phyloP scores from a whole-genome alignment of 1,140 invertebrate genomes.

The Micrasema minimum region DNA sequence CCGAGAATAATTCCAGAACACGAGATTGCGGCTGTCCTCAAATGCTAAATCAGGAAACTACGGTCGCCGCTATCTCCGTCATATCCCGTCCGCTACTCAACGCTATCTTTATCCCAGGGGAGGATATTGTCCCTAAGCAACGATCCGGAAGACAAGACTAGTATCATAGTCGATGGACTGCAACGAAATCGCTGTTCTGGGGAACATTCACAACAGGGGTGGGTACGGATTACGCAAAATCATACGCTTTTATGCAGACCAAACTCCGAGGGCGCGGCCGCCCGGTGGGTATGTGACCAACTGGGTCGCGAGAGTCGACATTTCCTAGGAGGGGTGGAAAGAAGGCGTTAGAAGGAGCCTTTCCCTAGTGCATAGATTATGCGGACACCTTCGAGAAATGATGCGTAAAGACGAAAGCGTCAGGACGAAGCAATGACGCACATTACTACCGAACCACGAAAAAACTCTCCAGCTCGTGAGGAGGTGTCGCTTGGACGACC shows the following conservation, averaged over 20 bases:
- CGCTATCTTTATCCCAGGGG: not conserved
- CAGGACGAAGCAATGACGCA: slow-evolving; percentile 9
- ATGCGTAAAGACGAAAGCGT: not conserved
- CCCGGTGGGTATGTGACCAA: not conserved
- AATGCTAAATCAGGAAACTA: no score
- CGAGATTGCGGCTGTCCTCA: no score
- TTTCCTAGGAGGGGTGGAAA: not conserved
- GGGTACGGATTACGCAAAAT: not conserved
- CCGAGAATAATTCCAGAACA: not conserved
- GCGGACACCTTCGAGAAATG: not conserved
- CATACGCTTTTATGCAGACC: not conserved
- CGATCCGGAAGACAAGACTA: not conserved
- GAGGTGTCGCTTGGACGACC: not conserved
- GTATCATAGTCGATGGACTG: not conserved
- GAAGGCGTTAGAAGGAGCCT: not conserved
- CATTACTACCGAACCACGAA: not conserved
- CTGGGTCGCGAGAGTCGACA: not conserved
- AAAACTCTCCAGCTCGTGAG: not conserved
- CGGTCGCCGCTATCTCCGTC: not conserved
- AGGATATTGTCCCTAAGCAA: not conserved
- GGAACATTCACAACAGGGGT: not conserved
- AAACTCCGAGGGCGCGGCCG: not conserved
- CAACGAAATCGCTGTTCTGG: not conserved
- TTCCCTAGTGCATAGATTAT: not conserved
- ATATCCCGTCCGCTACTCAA: not conserved